Percentiles rank a stretch among this genome's conserved stretches.
Evolutionary conservation across 2,113 vertebrate species (phyloP).

Genomic region (Etheostoma spectabile): DNA sequence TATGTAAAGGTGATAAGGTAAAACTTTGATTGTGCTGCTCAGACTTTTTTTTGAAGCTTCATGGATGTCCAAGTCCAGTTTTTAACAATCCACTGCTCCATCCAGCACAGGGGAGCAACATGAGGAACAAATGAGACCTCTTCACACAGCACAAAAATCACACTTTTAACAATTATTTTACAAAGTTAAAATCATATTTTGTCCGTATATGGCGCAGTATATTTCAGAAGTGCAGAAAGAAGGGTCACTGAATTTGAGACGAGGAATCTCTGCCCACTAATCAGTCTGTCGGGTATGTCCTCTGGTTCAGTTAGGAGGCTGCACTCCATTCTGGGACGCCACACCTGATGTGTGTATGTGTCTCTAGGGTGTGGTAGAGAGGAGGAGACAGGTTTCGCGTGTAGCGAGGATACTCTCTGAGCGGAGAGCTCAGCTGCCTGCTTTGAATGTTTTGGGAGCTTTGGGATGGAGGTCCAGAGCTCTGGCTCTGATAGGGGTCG

Average conservation of each 20-base stretch:
- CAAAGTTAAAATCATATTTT: constrained; percentile 56
- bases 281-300: constrained; percentile 39
- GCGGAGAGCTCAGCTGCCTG: constrained; percentile 89
- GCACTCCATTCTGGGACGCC: constrained; percentile 94
- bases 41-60: constrained; percentile 20
- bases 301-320: constrained; percentile 87
- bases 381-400: constrained; percentile 91
- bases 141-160: constrained; percentile 63
- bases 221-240: constrained; percentile 37
- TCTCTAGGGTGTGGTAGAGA: constrained; percentile 91
- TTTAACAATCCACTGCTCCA: constrained; percentile 36
- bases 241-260: constrained; percentile 27
- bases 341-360: constrained; percentile 86
- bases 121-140: constrained; percentile 35
- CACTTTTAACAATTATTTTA: constrained; percentile 66
- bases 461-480: constrained; percentile 74
- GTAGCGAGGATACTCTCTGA: constrained; percentile 85
- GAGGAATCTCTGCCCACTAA: constrained; percentile 25
- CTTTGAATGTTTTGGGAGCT: constrained; percentile 89
- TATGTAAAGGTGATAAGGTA: constrained; percentile 37
- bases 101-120: constrained; percentile 41
- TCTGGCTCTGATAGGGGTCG: constrained; percentile 87
- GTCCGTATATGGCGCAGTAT: constrained; percentile 47
- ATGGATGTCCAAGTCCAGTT: constrained; percentile 39
- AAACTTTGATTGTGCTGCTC: constrained; percentile 51